phyloP scores from a whole-genome alignment of 2,888 invertebrate species.

The Neoascia interrupta region DNA sequence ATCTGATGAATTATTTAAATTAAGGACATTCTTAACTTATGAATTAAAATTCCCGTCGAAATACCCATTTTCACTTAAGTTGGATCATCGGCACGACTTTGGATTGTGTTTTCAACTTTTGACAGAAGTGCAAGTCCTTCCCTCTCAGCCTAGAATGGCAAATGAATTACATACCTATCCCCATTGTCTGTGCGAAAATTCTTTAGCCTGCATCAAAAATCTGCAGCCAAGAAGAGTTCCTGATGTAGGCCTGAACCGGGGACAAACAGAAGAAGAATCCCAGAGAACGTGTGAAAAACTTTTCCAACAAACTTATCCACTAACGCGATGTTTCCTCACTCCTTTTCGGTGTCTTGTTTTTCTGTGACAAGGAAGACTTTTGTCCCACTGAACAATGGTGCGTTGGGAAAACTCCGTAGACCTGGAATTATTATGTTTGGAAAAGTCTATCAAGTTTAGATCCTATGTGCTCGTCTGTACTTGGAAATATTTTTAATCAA shows the following conservation, averaged over 20 bases:
- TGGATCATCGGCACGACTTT: slow-evolving; percentile 36
- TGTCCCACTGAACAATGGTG: slow-evolving; percentile 17
- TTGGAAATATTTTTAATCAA: slow-evolving; percentile 23
- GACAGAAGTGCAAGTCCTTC: slow-evolving; percentile 4
- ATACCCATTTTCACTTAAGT: not conserved
- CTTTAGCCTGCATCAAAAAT: slow-evolving; percentile 42
- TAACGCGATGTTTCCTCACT: slow-evolving; percentile 7
- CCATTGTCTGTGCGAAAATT: not conserved
- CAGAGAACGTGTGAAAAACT: slow-evolving; percentile 56
- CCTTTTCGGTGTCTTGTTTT: slow-evolving; percentile 12
- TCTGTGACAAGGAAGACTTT: slow-evolving; percentile 5
- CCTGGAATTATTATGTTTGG: slow-evolving; percentile 30
- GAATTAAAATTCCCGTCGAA: not conserved
- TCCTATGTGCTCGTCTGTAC: not conserved
- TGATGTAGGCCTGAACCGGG: not conserved
- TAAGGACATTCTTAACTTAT: too few relatives aligned
- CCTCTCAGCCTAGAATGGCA: not conserved
- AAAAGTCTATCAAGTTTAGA: slow-evolving; percentile 39
- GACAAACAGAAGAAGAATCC: slow-evolving; percentile 25
- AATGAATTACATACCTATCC: too few relatives aligned
- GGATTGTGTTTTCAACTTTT: slow-evolving; percentile 39
- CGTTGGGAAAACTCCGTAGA: slow-evolving; percentile 28
- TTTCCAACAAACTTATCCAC: slow-evolving; percentile 48
- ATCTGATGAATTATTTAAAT: too few relatives aligned
- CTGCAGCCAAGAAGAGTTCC: slow-evolving; percentile 7